Evolutionary conservation across 2,113 vertebrate species (phyloP).

Genomic region (Oreocharis arfaki): DNA sequence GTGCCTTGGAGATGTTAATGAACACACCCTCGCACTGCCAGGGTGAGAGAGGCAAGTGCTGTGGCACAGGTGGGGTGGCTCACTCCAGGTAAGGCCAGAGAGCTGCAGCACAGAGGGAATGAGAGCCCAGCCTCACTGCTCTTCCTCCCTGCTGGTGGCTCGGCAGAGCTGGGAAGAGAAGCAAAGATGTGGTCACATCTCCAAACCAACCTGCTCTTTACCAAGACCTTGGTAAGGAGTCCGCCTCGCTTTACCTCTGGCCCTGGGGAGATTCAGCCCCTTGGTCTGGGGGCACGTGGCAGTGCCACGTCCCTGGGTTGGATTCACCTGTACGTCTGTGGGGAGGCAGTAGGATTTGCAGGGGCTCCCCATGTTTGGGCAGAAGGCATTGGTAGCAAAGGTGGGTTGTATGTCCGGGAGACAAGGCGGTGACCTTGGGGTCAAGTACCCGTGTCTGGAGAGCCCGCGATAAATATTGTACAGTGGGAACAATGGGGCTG

Average conservation of each 20-base stretch:
- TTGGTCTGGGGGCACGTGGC: fast-evolving
- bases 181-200: fast-evolving
- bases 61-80: not conserved
- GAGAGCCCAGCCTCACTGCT: not conserved
- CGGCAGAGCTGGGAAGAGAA: not conserved
- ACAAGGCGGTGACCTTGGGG: slow-evolving; percentile 39
- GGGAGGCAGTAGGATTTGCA: fast-evolving
- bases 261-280: fast-evolving
- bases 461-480: slow-evolving; percentile 58
- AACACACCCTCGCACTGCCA: fast-evolving
- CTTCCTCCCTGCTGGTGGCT: not conserved
- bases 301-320: fast-evolving
- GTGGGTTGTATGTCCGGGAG: slow-evolving; percentile 57
- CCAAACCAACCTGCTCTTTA: not conserved
- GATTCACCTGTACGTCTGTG: fast-evolving
- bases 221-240: no score
- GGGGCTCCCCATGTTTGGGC: not conserved
- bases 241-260: fast-evolving
- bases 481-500: slow-evolving; percentile 64
- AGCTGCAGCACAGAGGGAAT: fast-evolving
- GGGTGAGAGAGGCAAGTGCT: not conserved
- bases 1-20: not conserved
- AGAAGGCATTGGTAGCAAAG: not conserved
- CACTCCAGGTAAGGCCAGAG: not conserved
- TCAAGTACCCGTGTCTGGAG: slow-evolving; percentile 69